Conservation (phyloP, 2,797 vertebrate genomes). For the Neomorphus geoffroyi region DNA sequence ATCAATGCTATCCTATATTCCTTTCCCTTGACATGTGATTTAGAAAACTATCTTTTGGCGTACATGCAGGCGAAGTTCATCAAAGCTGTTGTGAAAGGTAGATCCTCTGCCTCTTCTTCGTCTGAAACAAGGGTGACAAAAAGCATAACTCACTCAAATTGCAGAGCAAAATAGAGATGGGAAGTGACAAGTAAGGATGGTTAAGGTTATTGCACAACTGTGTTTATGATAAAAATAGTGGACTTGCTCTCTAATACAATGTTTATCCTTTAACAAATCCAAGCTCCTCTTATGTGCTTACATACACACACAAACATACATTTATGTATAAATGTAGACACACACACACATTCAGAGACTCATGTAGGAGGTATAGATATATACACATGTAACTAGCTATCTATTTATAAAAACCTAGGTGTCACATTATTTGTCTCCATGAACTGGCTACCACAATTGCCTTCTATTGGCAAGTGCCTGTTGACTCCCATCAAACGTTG, state of each 20-base stretch:
- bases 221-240: not conserved
- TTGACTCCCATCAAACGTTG: not conserved
- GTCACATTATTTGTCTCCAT: accelerated
- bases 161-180: accelerated
- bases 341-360: not conserved
- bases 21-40: not conserved
- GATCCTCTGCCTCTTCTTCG: not conserved
- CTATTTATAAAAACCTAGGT: not conserved
- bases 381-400: not conserved
- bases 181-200: not conserved
- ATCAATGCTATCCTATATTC: not conserved
- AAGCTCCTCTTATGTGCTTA: not conserved
- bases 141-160: not conserved
- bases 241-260: not conserved
- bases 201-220: not conserved
- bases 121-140: not conserved
- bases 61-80: not conserved
- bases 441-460: not conserved
- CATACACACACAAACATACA: not conserved
- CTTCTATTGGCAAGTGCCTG: not conserved
- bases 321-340: accelerated
- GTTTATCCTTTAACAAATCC: not conserved
- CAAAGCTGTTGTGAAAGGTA: not conserved
- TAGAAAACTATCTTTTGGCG: not conserved
- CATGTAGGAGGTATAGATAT: not conserved